Percentiles rank a stretch among this genome's conserved stretches.
Evolutionary conservation across 1,140 invertebrate species (phyloP).

Genomic region (Drosophila baimaii): DNA sequence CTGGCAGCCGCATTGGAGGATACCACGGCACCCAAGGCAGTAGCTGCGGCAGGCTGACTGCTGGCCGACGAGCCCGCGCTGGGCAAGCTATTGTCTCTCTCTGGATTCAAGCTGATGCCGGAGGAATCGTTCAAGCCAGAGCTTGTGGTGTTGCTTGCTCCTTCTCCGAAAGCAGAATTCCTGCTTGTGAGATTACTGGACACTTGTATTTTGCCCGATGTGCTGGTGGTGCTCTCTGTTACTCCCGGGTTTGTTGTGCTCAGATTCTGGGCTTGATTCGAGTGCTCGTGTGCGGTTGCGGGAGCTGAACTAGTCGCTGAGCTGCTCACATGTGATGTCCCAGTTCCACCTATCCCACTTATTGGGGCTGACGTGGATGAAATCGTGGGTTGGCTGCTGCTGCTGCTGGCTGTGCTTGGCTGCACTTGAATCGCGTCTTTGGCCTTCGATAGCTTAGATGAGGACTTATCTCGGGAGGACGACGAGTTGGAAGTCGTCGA

Average conservation of each 20-base stretch:
- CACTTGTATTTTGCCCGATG: conserved; percentile 46
- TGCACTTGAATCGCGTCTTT: conserved; percentile 60
- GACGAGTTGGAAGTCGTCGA: conserved; percentile 71
- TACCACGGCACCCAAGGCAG: conserved; percentile 3
- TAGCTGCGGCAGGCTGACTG: conserved; percentile 9
- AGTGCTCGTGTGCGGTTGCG: conserved; percentile 39
- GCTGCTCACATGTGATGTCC: conserved; percentile 49
- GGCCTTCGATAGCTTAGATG: conserved; percentile 78
- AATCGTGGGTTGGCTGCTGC: conserved; percentile 16
- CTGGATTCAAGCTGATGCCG: conserved; percentile 16
- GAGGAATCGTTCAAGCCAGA: conserved; percentile 42
- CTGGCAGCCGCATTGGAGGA: conserved; percentile 25
- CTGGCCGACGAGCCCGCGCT: conserved; percentile 60
- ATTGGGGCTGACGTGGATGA: conserved; percentile 29
- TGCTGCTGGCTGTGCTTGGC: conserved; percentile 51
- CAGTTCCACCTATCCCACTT: conserved; percentile 17
- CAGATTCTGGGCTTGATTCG: conserved; percentile 70
- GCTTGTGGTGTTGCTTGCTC: conserved; percentile 33
- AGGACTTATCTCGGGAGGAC: conserved; percentile 74
- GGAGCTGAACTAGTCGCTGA: conserved; percentile 28
- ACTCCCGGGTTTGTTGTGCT: conserved; percentile 46
- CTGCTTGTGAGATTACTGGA: conserved; percentile 36
- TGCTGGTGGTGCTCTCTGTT: conserved; percentile 1
- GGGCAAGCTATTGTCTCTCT: conserved; percentile 33
- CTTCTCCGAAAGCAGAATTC: conserved; percentile 39